phyloP scores from a whole-genome alignment of 2,888 invertebrate species.

The Halictus quadricinctus region DNA sequence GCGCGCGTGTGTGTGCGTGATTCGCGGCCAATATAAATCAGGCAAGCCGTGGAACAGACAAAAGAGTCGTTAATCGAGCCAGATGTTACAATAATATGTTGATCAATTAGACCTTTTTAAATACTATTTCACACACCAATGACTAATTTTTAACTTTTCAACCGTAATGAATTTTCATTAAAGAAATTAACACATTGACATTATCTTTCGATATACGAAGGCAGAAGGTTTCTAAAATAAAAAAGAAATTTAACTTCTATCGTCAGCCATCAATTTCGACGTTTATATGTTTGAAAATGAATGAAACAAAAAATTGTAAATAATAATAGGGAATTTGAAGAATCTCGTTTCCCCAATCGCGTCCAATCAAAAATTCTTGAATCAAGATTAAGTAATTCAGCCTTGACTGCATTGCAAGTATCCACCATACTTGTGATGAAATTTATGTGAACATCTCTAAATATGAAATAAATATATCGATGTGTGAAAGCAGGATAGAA shows the following conservation, averaged over 20 bases:
- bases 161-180: too few species aligned
- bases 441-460: background rate
- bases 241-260: background rate
- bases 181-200: background rate
- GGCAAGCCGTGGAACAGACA: too few species aligned
- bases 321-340: background rate
- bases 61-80: too few species aligned
- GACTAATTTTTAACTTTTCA: too few species aligned
- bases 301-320: background rate
- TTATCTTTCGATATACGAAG: background rate
- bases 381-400: background rate
- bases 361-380: background rate
- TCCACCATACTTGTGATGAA: background rate
- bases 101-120: background rate
- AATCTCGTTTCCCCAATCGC: too few species aligned
- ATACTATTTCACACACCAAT: background rate
- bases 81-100: too few species aligned
- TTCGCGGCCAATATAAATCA: too few species aligned
- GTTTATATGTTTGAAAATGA: background rate
- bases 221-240: background rate
- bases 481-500: background rate
- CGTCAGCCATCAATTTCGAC: background rate
- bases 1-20: too few species aligned
- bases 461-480: background rate
- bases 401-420: background rate